Conservation (phyloP, 2,113 vertebrate species). For the Gymnorhina tibicen region DNA sequence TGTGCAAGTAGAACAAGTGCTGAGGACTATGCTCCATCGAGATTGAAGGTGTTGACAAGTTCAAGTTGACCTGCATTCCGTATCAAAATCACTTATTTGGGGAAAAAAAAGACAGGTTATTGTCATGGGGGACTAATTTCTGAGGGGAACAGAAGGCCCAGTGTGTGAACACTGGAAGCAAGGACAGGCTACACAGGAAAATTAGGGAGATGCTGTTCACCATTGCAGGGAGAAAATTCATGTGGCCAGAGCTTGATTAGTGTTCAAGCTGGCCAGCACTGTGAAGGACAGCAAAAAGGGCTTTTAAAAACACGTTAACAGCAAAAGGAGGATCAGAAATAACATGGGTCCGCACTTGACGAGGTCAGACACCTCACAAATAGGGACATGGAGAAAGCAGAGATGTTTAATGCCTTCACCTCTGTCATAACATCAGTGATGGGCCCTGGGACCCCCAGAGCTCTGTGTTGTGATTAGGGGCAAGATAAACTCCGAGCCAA, state of each 20-base stretch:
- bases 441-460: background rate
- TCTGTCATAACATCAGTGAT: background rate
- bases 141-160: background rate
- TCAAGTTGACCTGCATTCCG: background rate
- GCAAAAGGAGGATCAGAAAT: background rate
- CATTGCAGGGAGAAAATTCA: background rate
- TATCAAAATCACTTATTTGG: background rate
- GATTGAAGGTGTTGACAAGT: background rate
- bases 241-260: background rate
- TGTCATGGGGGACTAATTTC: background rate
- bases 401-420: background rate
- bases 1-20: background rate
- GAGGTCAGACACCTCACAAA: background rate
- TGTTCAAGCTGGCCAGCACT: background rate
- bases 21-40: background rate
- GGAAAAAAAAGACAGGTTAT: background rate
- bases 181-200: background rate
- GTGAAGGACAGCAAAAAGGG: background rate
- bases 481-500: background rate
- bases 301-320: background rate
- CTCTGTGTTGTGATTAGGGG: background rate
- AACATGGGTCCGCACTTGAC: accelerated
- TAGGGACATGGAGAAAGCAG: background rate
- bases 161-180: background rate
- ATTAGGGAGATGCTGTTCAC: background rate